Evolutionary conservation across 2,797 vertebrate genomes (phyloP), one percentile per base, ranked within the genome.

Genomic region (Microctenopoma stevenorrisi): DNA sequence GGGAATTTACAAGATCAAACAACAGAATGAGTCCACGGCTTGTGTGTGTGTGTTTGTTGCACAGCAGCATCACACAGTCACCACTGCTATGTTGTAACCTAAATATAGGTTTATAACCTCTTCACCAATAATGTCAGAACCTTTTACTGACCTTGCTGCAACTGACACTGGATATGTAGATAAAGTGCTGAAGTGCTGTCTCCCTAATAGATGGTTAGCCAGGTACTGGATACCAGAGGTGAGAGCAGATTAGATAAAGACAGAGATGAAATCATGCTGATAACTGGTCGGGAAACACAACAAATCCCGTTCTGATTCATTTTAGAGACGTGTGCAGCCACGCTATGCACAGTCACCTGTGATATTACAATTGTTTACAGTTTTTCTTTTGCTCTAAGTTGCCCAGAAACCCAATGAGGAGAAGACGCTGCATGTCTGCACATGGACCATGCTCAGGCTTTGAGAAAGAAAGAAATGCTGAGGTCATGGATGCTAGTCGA

Each of bases 61-160:
- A 59, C 46, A 53, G 49, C 30, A 16, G 52, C 54, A 67, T 58
- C 64, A 44, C 44, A 65, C 64, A 48, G 15, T 40, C 22, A 50
- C 37, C 43, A 22, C 38, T 38, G 14, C 71, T 42, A 46, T 3
- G 14, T 26, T 66, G 15, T 60, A 0, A 56, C 60, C 72, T 74
- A 74, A 74, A 76, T 73, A 53, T 60, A 71, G 18, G 7, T 37
- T 38, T 49, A 25, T 43, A 5, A n/a, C 16, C 58, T 35, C 22
- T 51, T 47, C 38, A 63, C 0, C 40, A 16, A 46, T 56, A 11
- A 59, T 48, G 30, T 68, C 43, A 46, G 2, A 46, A 54, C 8
- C 12, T 35, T 6, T 26, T 1, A 13, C n/a, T 33, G 30, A 49
- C 25, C 5, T 25, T 67, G 22, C 10, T 26, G 35, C 49, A 22